Base-by-base conservation (phyloP, 2,888 invertebrate species). In the Drosophila mayaguana region DNA sequence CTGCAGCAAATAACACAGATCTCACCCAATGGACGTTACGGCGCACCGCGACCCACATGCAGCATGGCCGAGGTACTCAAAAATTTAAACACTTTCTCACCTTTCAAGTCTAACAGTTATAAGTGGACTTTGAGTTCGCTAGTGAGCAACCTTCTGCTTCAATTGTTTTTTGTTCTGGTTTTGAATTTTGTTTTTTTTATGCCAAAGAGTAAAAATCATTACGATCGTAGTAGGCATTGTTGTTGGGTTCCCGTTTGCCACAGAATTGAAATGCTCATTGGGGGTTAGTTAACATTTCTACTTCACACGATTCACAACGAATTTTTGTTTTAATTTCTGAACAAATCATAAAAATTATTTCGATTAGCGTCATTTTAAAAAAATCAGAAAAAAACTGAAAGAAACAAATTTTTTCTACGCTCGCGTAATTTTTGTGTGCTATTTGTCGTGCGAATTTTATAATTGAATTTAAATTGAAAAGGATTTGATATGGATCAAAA, bases 61-160 rank as follows among this genome's bases (percentile, higher is more conserved):
- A 95, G 95, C 80, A 95, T 95, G 95, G 95, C 95, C 81, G 94
- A 95, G 94, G 95, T 95, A 93, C 79, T 91, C 72, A 80, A 40
- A 38, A 45, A 73, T 22, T 60, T 42, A 64, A 53, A 32, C 48
- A n/a, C 22, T 3, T 18, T 11, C 4, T 40, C 12, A 22, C 36
- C 22, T 7, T 43, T 57, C 16, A 61, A 40, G 25, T 40, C 11
- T 11, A 45, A 42, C 20, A 40, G 40, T 42, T 42, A 51, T 28
- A 16, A 28, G 42, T 46, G 45, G 43, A 2, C 20, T 42, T 51
- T 34, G 14, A 28, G 9, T 45, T 3, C 25, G 16, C 11, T 22
- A 14, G 2, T 2, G 8, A 16, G 50, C 2, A 0, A 2, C 22
- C 22, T 12, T 28, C 16, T 28, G 5, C n/a, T 48, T 1, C 28